These are phyloP conservation scores for Neodiprion pinetum DNA, from an alignment of 1,140 invertebrate species.

Conservation along the genomic window DNA sequence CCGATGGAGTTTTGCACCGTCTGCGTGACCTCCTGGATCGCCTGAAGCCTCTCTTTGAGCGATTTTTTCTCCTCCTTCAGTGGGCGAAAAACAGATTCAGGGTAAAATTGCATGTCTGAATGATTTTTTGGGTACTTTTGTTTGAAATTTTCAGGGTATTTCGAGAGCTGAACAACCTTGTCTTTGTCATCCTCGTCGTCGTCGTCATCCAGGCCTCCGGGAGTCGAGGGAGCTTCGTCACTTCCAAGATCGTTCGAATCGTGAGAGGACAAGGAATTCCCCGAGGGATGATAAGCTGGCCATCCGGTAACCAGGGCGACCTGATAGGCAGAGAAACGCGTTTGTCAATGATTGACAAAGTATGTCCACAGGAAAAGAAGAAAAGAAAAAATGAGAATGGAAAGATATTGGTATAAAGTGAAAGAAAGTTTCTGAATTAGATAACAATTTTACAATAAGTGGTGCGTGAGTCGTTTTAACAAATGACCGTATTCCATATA, in stretches of 20 bases:
- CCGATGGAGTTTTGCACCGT: conserved; percentile 95
- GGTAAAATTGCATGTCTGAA: background rate
- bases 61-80: conserved; percentile 93
- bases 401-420: too few species aligned
- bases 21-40: conserved; percentile 94
- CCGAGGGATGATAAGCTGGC: conserved; percentile 45
- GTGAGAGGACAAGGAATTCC: conserved; percentile 33
- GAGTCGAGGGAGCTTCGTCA: conserved; percentile 58
- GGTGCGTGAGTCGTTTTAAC: too few species aligned
- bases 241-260: conserved; percentile 38
- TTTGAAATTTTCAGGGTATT: background rate
- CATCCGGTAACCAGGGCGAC: conserved; percentile 52
- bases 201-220: conserved; percentile 83
- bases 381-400: too few species aligned
- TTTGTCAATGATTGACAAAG: too few species aligned
- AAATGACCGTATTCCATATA: too few species aligned
- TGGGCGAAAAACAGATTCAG: conserved; percentile 23
- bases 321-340: conserved; percentile 29
- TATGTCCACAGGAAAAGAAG: too few species aligned
- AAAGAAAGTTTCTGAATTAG: too few species aligned
- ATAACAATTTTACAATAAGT: too few species aligned
- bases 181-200: conserved; percentile 82
- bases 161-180: conserved; percentile 59
- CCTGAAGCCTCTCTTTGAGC: conserved; percentile 90
- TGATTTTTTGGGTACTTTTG: background rate